These are phyloP conservation scores for Nomia melanderi DNA, from an alignment of 1,140 invertebrate species.

Conservation along the genomic window DNA sequence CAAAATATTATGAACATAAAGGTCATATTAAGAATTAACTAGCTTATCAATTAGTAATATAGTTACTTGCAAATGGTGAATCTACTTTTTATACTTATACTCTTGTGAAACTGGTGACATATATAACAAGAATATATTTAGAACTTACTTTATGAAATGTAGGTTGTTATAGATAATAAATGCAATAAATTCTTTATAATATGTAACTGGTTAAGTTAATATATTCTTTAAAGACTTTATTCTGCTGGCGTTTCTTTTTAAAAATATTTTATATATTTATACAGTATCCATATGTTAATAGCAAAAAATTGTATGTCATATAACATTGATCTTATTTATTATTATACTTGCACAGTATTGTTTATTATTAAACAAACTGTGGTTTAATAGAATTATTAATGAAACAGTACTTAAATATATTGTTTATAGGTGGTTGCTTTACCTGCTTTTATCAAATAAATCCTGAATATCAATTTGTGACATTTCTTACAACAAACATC, in stretches of 20 bases:
- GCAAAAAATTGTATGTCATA: conserved; percentile 2
- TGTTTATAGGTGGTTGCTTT: conserved; percentile 44
- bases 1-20: neutral
- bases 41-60: neutral
- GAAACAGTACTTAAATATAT: conserved; percentile 1
- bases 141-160: conserved; percentile 16
- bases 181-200: neutral
- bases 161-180: conserved; percentile 1
- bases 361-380: conserved; percentile 2
- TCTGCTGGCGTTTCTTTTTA: neutral
- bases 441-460: conserved; percentile 79
- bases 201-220: neutral
- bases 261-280: neutral
- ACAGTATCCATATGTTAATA: conserved; percentile 39
- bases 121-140: conserved; percentile 19
- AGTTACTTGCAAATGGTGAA: neutral
- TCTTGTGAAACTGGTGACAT: conserved; percentile 4
- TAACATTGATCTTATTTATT: conserved; percentile 4
- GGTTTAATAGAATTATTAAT: neutral
- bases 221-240: neutral
- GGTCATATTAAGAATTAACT: neutral
- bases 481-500: conserved; percentile 79
- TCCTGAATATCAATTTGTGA: conserved; percentile 79
- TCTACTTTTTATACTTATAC: neutral
- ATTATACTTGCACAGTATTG: neutral